Conservation (phyloP, 2,888 invertebrate species). For the Perizoma flavofasciatum region DNA sequence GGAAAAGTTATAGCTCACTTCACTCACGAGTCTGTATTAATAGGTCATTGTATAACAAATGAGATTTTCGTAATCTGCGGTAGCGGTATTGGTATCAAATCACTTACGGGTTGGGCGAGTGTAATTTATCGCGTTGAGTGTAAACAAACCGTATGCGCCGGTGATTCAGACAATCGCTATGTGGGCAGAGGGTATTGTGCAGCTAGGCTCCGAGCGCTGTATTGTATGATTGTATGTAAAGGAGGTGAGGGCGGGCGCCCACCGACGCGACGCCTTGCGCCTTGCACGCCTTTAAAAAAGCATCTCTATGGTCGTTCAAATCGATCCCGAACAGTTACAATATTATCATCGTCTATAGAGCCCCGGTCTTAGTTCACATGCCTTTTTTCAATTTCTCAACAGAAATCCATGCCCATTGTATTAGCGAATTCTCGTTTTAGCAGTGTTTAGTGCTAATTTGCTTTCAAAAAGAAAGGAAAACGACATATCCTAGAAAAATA, state of each 20-base stretch:
- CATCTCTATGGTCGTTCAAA: constrained; percentile 39
- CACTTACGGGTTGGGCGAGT: constrained; percentile 52
- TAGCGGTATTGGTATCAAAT: constrained; percentile 46
- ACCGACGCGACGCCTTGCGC: constrained; percentile 57
- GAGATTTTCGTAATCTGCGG: constrained; percentile 36
- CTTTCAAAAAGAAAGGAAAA: too few relatives aligned
- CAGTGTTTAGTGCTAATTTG: not conserved
- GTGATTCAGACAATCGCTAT: constrained; percentile 77
- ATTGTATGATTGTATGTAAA: constrained; percentile 79
- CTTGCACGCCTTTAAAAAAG: constrained; percentile 61
- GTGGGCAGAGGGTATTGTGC: constrained; percentile 70
- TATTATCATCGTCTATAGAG: too few relatives aligned
- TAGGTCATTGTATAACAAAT: constrained; percentile 33
- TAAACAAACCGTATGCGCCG: constrained; percentile 74
- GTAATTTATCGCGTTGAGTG: constrained; percentile 74
- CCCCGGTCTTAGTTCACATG: not conserved
- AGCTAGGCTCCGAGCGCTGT: constrained; percentile 53
- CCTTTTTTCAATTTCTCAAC: too few relatives aligned
- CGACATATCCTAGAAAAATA: too few relatives aligned
- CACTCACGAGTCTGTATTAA: constrained; percentile 5
- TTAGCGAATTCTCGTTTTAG: not conserved
- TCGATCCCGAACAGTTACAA: constrained; percentile 7
- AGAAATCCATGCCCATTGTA: too few relatives aligned
- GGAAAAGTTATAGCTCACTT: constrained; percentile 6
- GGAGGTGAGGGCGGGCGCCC: constrained; percentile 74